Conservation (phyloP, 2,113 vertebrate species). For the Erythrocercus mccallii region DNA sequence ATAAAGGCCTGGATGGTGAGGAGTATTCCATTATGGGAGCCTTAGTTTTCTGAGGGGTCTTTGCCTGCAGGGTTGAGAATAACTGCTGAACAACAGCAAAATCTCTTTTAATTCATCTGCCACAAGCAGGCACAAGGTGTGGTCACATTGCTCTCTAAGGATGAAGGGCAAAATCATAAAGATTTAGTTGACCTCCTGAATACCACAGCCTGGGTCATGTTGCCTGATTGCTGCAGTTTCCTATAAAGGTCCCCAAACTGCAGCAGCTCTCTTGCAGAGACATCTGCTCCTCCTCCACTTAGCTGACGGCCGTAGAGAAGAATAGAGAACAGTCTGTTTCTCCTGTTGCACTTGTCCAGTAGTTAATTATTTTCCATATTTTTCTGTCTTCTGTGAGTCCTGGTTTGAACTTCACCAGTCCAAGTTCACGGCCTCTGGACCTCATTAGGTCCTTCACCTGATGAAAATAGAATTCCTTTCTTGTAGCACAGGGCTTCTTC, state of each 20-base stretch:
- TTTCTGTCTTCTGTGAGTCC: neutral
- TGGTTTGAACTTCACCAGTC: neutral
- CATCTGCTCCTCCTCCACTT: neutral
- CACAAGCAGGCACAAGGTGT: neutral
- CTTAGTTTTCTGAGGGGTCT: neutral
- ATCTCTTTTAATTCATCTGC: neutral
- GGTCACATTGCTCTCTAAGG: neutral
- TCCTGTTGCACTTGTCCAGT: neutral
- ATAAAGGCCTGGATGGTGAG: neutral
- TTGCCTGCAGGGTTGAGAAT: neutral
- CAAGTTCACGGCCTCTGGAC: neutral
- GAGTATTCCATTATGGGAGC: accelerated
- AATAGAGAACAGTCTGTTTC: neutral
- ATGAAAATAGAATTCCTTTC: neutral
- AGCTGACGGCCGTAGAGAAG: neutral
- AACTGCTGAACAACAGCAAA: neutral
- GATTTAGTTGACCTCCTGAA: neutral
- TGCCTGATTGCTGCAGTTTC: neutral
- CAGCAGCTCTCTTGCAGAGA: neutral
- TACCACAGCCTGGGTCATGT: neutral
- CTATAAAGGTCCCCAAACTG: neutral
- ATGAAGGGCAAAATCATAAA: neutral
- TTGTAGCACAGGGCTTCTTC: neutral
- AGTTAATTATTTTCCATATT: neutral
- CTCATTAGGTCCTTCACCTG: neutral